Percentiles rank a stretch among this genome's conserved stretches.
phyloP scores from a whole-genome alignment of 2,888 invertebrate species.

The Hirtodrosophila cameraria region DNA sequence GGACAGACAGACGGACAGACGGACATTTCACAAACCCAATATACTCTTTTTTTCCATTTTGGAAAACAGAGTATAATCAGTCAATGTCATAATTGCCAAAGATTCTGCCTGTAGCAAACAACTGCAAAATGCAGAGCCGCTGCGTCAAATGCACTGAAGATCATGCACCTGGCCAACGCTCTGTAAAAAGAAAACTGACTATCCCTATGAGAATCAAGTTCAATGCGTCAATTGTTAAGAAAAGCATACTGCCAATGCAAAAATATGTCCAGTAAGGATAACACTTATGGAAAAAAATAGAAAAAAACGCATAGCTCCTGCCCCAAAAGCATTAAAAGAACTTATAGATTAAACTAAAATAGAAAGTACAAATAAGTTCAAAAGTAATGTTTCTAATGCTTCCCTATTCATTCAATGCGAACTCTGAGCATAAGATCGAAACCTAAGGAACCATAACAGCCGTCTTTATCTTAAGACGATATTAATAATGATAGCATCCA shows the following conservation, averaged over 20 bases:
- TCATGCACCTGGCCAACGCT: slow-evolving; percentile 10
- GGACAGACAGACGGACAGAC: no score
- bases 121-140: slow-evolving; percentile 14
- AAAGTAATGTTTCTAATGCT: not conserved
- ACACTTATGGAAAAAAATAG: not conserved
- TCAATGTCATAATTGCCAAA: slow-evolving; percentile 21
- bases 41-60: no score
- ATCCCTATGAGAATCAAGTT: not conserved
- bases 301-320: not conserved
- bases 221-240: slow-evolving; percentile 9
- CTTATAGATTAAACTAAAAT: not conserved
- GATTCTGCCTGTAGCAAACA: slow-evolving; percentile 6
- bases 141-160: slow-evolving; percentile 9
- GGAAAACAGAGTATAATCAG: not conserved
- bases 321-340: not conserved
- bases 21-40: not conserved
- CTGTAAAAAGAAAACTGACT: not conserved
- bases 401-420: not conserved
- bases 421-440: no score
- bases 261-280: slow-evolving; percentile 1
- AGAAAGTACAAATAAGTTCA: not conserved
- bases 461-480: accelerated
- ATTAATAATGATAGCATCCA: not conserved
- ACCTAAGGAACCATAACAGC: not conserved
- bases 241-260: slow-evolving; percentile 11